Evolutionary conservation across 1,140 invertebrate species (phyloP).

Genomic region (Cardiocondyla obscurior): DNA sequence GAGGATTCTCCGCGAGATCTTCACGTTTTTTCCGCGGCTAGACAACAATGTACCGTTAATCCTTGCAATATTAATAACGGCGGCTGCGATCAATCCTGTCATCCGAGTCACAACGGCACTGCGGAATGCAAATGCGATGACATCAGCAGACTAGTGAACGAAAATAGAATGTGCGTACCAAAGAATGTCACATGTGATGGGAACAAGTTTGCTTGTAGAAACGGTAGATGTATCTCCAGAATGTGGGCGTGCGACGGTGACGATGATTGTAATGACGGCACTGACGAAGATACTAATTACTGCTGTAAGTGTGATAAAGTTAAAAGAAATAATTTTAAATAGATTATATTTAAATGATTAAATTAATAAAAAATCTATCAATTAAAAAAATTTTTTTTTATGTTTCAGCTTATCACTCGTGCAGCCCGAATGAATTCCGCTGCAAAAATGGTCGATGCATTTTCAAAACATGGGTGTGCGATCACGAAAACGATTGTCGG

Average conservation of each 20-base stretch:
- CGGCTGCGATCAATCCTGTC: constrained; percentile 97
- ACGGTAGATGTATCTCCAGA: constrained; percentile 96
- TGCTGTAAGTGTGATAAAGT: constrained; percentile 87
- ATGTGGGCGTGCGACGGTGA: constrained; percentile 99
- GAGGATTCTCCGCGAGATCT: constrained; percentile 96
- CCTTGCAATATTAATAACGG: constrained; percentile 97
- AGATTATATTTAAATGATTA: too few relatives aligned
- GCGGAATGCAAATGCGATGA: constrained; percentile 95
- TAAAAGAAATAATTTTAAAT: too few relatives aligned
- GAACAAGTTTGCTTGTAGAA: constrained; percentile 96
- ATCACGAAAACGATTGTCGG: constrained; percentile 97
- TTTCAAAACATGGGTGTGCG: constrained; percentile 97
- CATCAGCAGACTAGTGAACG: constrained; percentile 94
- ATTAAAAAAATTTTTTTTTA: constrained; percentile 50
- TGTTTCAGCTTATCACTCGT: constrained; percentile 93
- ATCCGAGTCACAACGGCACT: constrained; percentile 92
- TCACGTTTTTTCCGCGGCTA: constrained; percentile 92
- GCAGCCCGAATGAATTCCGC: constrained; percentile 95
- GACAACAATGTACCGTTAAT: constrained; percentile 93
- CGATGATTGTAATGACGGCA: constrained; percentile 96
- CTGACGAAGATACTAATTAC: constrained; percentile 96
- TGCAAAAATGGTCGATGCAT: constrained; percentile 98
- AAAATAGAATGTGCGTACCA: constrained; percentile 94
- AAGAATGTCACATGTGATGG: constrained; percentile 95
- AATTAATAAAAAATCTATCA: too few relatives aligned